Percentiles rank a stretch among this genome's conserved stretches.
Conservation (phyloP, 2,888 invertebrate genomes). For the Tinea trinotella region DNA sequence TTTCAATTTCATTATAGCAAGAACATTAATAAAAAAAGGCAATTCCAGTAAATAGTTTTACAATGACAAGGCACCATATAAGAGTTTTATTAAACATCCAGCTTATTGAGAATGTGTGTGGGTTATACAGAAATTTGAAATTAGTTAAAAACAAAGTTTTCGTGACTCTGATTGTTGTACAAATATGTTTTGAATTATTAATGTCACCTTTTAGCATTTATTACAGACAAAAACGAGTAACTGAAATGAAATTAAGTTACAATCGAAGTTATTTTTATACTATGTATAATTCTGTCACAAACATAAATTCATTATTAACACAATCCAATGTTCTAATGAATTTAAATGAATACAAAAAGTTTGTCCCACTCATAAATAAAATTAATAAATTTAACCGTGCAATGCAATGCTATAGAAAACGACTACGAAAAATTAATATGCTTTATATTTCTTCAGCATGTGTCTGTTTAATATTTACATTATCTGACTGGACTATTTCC, state of each 20-base stretch:
- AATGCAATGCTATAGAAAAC: too few relatives aligned
- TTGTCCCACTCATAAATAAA: background rate
- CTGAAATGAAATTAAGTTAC: background rate
- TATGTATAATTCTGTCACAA: background rate
- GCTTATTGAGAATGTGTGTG: background rate
- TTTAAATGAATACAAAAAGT: background rate
- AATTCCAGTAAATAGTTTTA: too few relatives aligned
- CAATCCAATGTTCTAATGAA: background rate
- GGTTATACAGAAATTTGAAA: conserved; percentile 6
- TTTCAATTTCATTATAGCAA: too few relatives aligned
- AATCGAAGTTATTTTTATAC: background rate
- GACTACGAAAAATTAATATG: too few relatives aligned
- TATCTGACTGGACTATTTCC: too few relatives aligned
- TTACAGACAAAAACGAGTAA: background rate
- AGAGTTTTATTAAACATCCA: background rate
- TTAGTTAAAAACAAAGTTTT: background rate
- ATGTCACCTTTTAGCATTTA: background rate
- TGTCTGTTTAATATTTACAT: too few relatives aligned
- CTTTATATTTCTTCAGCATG: too few relatives aligned
- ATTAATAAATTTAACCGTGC: background rate
- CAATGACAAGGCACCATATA: background rate
- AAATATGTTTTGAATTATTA: background rate
- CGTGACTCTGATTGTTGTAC: background rate
- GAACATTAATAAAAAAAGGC: too few relatives aligned
- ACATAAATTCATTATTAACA: background rate